Base-by-base conservation (phyloP, 1,140 invertebrate species). In the Rhysida immarginata region DNA sequence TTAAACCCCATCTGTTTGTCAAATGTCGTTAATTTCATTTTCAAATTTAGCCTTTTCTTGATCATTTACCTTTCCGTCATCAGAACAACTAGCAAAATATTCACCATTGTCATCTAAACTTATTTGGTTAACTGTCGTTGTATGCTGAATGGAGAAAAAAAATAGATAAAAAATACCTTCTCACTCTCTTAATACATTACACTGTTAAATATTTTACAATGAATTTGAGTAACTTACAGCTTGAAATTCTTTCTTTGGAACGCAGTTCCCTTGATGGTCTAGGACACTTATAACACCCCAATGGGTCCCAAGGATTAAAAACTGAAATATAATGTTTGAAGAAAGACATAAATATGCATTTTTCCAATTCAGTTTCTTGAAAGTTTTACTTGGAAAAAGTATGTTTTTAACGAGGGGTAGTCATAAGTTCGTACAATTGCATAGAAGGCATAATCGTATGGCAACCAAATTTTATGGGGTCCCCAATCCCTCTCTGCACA, bases 41-140 rank as follows among this genome's bases (percentile, higher is more conserved):
- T 8, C 5, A 35, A 35, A 35, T 8, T 8, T 35, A 5, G 16
- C 5, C 16, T 35, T 35, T 35, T 16, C 29, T 46, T 46, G n/a
- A 41, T 48, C 26, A 57, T 59, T 60, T 66, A 94, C 85, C 68
- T 84, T 87, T 46, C 92, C 90, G 75, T 96, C 93, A 71, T 96
- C 89, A 0, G 91, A 94, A 70, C 93, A 96, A 46, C 87, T 92
- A n/a, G 84, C 86, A 49, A 95, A 81, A 65, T 83, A 86, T 64
- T 96, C 90, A 23, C 93, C 94, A 67, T 83, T 90, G 26, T 78
- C 69, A 68, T 97, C 94, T 58, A 97, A 89, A 55, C 87, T 91
- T 58, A 98, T 91, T 65, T 89, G 84, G 74, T 96, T 96, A 0
- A 97, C 87, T 41, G 87, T 83, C 5, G 91, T 83, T 14, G 85